Base-by-base conservation (phyloP, 2,797 vertebrate species). In the Morus bassanus region DNA sequence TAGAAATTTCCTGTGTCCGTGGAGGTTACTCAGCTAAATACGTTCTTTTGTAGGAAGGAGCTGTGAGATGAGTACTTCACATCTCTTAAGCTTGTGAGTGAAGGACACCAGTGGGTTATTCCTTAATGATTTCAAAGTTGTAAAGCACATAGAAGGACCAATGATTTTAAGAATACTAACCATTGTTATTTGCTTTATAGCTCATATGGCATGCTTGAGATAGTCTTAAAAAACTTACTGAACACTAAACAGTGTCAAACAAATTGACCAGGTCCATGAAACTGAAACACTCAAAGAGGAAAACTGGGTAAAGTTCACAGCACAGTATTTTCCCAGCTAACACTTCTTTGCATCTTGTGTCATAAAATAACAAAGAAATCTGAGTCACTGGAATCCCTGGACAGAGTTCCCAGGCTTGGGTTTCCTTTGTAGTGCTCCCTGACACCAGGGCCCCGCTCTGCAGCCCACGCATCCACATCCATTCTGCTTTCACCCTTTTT, bases 341-440 rank as follows among this genome's bases (percentile, higher is more conserved):
- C 96, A 94, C 95, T 96, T 93, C 96, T 97, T 97, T 96, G 88
- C 95, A 95, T 91, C 95, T 98, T 95, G 96, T 96, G 91, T 94
- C 90, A 97, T 89, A 95, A 95, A 96, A 96, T 93, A 97, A 97
- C 89, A 98, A 94, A 96, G 88, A 95, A 90, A 92, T 85, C 95
- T 97, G 97, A 97, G 91, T 96, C 88, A 69, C 73, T 92, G 93
- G 96, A 95, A 92, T 95, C 94, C 82, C 60, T 80, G 77, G 89
- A 95, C 94, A 94, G 91, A 94, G 96, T 98, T 98, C 98, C 97
- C 98, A 98, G 97, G 97, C 93, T 92, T 73, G n/a, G 92, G 93
- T 96, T 97, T 98, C 96, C 97, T 95, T 95, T 97, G 91, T 97
- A 85, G 95, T 91, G 93, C 86, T 93, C 84, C 81, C 95, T 93